These are phyloP conservation scores for Taeniopygia guttata DNA, from an alignment of 2,797 vertebrate genomes.

Conservation along the genomic window DNA sequence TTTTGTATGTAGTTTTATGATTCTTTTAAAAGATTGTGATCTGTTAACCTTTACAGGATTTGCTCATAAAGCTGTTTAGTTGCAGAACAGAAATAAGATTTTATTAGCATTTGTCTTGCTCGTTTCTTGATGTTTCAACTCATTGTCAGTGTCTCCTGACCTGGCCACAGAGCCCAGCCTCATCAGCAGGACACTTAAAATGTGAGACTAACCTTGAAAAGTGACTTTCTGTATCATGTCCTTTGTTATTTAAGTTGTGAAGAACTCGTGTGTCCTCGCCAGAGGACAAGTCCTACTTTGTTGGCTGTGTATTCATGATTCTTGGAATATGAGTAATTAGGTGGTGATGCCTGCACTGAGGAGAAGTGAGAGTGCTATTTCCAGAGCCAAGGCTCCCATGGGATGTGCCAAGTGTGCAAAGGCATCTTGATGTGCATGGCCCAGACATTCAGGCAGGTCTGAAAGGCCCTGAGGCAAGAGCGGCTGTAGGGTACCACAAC, in stretches of 20 bases:
- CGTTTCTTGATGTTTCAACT: accelerated
- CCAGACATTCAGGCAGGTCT: background rate
- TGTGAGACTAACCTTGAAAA: background rate
- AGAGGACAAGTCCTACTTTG: background rate
- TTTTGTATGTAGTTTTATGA: background rate
- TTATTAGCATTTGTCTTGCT: background rate
- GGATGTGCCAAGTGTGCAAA: background rate
- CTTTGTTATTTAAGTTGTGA: background rate
- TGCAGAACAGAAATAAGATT: background rate
- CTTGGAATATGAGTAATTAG: background rate
- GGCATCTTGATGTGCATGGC: background rate
- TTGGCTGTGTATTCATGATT: background rate
- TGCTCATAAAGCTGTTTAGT: background rate
- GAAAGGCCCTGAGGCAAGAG: background rate
- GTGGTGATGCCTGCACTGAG: background rate
- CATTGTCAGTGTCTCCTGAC: background rate
- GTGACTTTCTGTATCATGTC: background rate
- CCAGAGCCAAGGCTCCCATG: background rate
- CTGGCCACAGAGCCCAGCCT: background rate
- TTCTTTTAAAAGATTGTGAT: background rate
- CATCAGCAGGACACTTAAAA: background rate
- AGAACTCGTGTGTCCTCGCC: background rate
- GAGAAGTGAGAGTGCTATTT: background rate
- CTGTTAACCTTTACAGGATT: background rate
- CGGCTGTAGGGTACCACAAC: background rate